Conservation (phyloP, 2,888 invertebrate species). For the Aphodius granarius region DNA sequence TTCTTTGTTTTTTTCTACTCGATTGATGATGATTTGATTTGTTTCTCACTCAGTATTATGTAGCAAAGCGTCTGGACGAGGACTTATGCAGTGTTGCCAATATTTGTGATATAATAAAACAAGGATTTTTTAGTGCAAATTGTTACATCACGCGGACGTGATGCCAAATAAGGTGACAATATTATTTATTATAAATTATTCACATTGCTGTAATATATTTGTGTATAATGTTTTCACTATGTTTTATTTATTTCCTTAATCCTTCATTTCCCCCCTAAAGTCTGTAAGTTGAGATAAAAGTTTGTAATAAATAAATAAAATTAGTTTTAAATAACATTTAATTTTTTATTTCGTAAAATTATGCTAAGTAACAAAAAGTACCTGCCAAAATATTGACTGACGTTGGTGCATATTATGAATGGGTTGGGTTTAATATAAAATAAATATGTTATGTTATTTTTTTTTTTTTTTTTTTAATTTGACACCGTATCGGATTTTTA, state of each 20-base stretch:
- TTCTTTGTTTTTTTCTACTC: background rate
- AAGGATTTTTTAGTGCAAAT: conserved; percentile 40
- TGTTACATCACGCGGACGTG: conserved; percentile 40
- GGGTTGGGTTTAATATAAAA: too few relatives aligned
- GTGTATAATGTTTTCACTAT: conserved; percentile 32
- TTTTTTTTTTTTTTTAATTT: too few relatives aligned
- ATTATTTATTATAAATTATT: conserved; percentile 48
- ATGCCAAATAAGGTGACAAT: conserved; percentile 42
- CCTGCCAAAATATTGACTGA: too few relatives aligned
- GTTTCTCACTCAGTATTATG: background rate
- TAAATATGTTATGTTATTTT: too few relatives aligned
- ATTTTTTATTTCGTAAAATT: too few relatives aligned
- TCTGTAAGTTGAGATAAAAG: too few relatives aligned
- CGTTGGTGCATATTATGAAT: too few relatives aligned
- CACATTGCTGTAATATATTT: conserved; percentile 36
- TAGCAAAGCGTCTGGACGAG: background rate
- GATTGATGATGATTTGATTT: background rate
- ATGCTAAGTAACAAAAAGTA: too few relatives aligned
- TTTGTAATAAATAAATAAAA: too few relatives aligned
- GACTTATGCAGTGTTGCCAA: conserved; percentile 45
- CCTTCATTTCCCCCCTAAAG: background rate
- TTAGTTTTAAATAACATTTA: too few relatives aligned
- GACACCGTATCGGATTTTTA: too few relatives aligned
- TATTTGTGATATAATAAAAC: conserved; percentile 47
- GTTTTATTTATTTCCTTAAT: conserved; percentile 29